Evolutionary conservation across 1,140 invertebrate genomes (phyloP).

Genomic region (Lethrus apterus): DNA sequence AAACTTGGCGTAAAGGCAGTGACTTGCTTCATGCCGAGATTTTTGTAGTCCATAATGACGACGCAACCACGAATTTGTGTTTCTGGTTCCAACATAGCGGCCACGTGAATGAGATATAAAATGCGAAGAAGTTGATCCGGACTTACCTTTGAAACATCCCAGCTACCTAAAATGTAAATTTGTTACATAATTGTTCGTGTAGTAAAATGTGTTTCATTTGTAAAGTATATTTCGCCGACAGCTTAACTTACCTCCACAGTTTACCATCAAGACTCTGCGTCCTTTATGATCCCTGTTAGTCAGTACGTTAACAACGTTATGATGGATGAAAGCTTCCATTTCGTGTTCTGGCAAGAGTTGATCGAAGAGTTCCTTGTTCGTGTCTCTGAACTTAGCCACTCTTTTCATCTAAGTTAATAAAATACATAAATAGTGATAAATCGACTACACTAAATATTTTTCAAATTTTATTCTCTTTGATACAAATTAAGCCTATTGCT

Average conservation of each 20-base stretch:
- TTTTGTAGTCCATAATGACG: slow-evolving; percentile 74
- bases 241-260: slow-evolving; percentile 28
- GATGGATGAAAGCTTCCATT: slow-evolving; percentile 53
- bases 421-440: too few species aligned
- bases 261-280: slow-evolving; percentile 26
- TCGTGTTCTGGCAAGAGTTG: slow-evolving; percentile 59
- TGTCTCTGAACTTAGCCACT: slow-evolving; percentile 63
- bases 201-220: background rate
- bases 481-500: too few species aligned
- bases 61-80: slow-evolving; percentile 65
- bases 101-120: slow-evolving; percentile 69
- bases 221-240: background rate
- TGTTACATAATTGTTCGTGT: background rate
- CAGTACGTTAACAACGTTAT: slow-evolving; percentile 62
- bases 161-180: slow-evolving; percentile 43
- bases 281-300: slow-evolving; percentile 35
- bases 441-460: too few species aligned
- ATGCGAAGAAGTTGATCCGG: slow-evolving; percentile 67
- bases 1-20: slow-evolving; percentile 59
- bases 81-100: slow-evolving; percentile 63
- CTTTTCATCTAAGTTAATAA: slow-evolving; percentile 60
- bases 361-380: slow-evolving; percentile 54
- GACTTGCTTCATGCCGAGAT: slow-evolving; percentile 64
- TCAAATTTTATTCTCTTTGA: too few species aligned
- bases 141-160: slow-evolving; percentile 63